phyloP scores from a whole-genome alignment of 2,797 vertebrate species.

The Muscicapa comitata region DNA sequence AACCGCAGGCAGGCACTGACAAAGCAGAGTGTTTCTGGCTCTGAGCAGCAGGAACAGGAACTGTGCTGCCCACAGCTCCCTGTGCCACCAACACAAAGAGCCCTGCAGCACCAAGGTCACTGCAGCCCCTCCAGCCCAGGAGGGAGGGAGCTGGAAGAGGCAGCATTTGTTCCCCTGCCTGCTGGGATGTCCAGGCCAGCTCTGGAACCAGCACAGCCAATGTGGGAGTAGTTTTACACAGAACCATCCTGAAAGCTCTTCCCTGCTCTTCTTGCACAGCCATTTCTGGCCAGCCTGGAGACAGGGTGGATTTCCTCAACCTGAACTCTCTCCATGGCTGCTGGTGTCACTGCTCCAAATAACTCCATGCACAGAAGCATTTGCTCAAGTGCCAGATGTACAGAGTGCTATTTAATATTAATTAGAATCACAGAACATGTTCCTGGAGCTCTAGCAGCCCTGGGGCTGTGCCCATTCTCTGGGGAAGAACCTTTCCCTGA shows the following conservation, averaged over 20 bases:
- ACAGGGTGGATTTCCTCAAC: fast-evolving
- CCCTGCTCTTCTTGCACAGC: fast-evolving
- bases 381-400: neutral
- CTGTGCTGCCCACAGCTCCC: neutral
- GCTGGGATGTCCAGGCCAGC: neutral
- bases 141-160: neutral
- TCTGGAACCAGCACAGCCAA: neutral
- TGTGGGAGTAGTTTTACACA: neutral
- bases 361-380: neutral
- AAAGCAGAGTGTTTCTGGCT: neutral
- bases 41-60: neutral
- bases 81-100: neutral
- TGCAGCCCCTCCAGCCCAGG: neutral
- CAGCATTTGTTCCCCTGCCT: neutral
- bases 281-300: neutral
- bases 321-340: neutral
- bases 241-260: fast-evolving
- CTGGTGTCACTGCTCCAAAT: neutral
- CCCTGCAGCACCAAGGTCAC: fast-evolving
- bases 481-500: neutral
- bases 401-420: neutral
- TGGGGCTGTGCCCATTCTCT: neutral
- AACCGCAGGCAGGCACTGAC: neutral
- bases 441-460: neutral
- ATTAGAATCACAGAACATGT: neutral